These are phyloP conservation scores for Hippocampus comes DNA, from an alignment of 2,113 vertebrate genomes.

Conservation along the genomic window DNA sequence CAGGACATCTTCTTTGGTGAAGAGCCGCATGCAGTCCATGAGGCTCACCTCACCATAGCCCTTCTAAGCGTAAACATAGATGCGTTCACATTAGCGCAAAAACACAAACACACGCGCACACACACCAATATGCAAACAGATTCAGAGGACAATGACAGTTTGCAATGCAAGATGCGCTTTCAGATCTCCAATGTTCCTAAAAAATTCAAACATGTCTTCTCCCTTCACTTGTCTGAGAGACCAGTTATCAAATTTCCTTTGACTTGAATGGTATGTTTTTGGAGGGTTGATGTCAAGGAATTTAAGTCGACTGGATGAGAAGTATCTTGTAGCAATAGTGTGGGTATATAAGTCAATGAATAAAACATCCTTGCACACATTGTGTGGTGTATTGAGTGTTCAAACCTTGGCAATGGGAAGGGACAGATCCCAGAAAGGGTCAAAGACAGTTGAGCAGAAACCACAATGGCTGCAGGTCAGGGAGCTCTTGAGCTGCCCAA, in stretches of 20 bases:
- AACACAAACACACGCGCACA: conserved; percentile 20
- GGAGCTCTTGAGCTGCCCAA: conserved; percentile 96
- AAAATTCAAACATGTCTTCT: neutral
- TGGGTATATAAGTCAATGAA: neutral
- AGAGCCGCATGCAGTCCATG: conserved; percentile 94
- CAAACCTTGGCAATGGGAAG: conserved; percentile 93
- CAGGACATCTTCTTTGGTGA: conserved; percentile 97
- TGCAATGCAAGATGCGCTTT: neutral
- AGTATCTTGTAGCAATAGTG: neutral
- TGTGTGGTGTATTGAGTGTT: conserved; percentile 13
- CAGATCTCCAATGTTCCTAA: neutral
- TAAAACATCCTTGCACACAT: neutral
- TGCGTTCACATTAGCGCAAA: conserved; percentile 47
- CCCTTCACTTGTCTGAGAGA: no score
- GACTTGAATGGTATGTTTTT: neutral
- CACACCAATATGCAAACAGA: conserved; percentile 18
- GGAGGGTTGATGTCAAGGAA: neutral
- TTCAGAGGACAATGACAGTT: neutral
- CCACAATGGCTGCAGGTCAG: conserved; percentile 92
- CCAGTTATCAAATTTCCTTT: neutral
- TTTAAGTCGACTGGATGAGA: neutral
- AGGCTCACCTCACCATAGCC: conserved; percentile 90
- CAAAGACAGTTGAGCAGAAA: conserved; percentile 95
- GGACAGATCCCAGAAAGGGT: conserved; percentile 98
- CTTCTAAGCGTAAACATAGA: conserved; percentile 74